Evolutionary conservation across 1,140 invertebrate species (phyloP).

Genomic region (Euwallacea fornicatus): DNA sequence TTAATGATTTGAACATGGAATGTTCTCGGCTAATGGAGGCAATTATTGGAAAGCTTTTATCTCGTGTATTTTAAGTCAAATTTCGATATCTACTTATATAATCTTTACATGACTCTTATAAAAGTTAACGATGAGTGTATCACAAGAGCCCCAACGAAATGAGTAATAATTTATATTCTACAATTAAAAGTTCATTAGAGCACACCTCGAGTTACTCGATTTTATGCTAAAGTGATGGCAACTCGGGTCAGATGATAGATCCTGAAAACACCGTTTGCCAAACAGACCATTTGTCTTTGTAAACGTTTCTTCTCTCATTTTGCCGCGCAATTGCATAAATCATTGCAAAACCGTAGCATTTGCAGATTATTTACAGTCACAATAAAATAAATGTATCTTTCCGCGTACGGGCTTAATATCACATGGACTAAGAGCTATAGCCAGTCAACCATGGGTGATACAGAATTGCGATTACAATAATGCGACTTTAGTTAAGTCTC

Average conservation of each 20-base stretch:
- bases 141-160: too few relatives aligned
- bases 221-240: too few relatives aligned
- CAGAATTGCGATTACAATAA: slow-evolving; percentile 1
- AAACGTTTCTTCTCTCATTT: slow-evolving; percentile 37
- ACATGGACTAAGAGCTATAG: slow-evolving; percentile 20
- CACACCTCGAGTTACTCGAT: too few relatives aligned
- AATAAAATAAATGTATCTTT: slow-evolving; percentile 39
- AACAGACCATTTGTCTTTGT: slow-evolving; percentile 33
- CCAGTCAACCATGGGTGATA: slow-evolving; percentile 11
- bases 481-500: neutral
- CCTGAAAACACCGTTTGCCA: too few relatives aligned
- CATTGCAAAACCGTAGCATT: slow-evolving; percentile 34
- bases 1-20: neutral
- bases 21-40: neutral
- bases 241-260: too few relatives aligned
- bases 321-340: slow-evolving; percentile 33
- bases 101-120: too few relatives aligned
- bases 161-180: too few relatives aligned
- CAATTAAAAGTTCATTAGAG: too few relatives aligned
- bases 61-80: neutral
- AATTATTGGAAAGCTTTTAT: neutral
- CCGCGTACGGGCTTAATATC: slow-evolving; percentile 30
- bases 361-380: slow-evolving; percentile 36
- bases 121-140: too few relatives aligned
- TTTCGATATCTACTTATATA: neutral